phyloP scores from a whole-genome alignment of 1,140 invertebrate species.

The Octopus bimaculoides region DNA sequence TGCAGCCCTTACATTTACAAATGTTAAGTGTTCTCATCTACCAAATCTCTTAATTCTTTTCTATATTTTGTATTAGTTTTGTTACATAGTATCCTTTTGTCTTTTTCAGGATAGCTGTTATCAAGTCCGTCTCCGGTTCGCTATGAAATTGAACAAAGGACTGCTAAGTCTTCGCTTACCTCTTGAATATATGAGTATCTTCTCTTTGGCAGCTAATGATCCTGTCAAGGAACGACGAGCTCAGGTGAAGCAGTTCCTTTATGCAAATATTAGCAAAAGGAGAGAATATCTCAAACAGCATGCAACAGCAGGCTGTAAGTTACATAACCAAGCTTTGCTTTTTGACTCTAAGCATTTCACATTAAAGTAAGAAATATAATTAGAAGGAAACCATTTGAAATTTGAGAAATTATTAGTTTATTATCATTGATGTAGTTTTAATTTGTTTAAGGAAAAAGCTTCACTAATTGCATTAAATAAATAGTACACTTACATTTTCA shows the following conservation, averaged over 20 bases:
- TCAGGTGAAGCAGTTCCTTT: constrained; percentile 74
- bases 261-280: constrained; percentile 82
- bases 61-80: constrained; percentile 5
- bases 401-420: constrained; percentile 5
- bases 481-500: too few relatives aligned
- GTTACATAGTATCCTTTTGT: constrained; percentile 2
- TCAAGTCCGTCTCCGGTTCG: constrained; percentile 87
- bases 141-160: constrained; percentile 88
- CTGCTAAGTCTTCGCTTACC: constrained; percentile 69
- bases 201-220: constrained; percentile 82
- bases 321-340: background rate
- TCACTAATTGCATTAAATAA: too few relatives aligned
- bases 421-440: background rate
- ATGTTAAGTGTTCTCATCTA: too few relatives aligned
- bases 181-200: constrained; percentile 95
- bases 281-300: constrained; percentile 81
- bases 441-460: too few relatives aligned
- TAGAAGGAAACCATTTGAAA: background rate
- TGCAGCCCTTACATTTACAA: too few relatives aligned
- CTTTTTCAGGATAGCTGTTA: constrained; percentile 75
- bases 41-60: too few relatives aligned
- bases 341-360: too few relatives aligned
- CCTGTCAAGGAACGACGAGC: constrained; percentile 71
- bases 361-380: too few relatives aligned
- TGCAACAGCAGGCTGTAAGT: constrained; percentile 35